A percentile compares a stretch with the other conserved stretches of the same genome.
phyloP scores from a whole-genome alignment of 2,113 vertebrate genomes.

The Ibidorhyncha struthersii region DNA sequence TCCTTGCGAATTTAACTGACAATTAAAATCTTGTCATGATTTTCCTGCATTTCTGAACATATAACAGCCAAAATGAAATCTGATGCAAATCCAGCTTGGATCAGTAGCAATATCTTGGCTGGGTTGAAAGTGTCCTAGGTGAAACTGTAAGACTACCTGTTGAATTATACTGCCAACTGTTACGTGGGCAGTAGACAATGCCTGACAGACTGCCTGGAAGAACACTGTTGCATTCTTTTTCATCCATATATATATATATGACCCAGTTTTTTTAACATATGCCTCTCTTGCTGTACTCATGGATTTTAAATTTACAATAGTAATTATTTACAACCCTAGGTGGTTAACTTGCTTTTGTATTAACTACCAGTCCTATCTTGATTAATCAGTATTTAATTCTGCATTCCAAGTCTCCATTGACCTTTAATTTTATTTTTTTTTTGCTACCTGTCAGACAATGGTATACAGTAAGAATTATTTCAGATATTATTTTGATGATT shows the following conservation, averaged over 20 bases:
- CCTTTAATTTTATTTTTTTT: not conserved
- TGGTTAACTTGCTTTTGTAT: not conserved
- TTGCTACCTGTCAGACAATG: not conserved
- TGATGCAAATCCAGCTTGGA: not conserved
- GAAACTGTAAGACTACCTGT: not conserved
- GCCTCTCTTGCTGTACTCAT: not conserved
- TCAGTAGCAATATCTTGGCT: not conserved
- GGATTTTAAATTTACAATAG: not conserved
- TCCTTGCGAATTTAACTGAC: not conserved
- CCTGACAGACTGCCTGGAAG: not conserved
- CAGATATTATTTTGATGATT: not conserved
- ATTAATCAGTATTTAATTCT: constrained; percentile 24
- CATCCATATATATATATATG: not conserved
- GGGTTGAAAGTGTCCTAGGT: not conserved
- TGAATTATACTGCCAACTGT: not conserved
- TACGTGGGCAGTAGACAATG: not conserved
- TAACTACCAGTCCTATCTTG: not conserved
- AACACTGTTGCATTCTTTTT: not conserved
- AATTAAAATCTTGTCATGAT: not conserved
- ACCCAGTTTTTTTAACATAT: not conserved
- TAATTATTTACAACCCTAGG: constrained; percentile 20
- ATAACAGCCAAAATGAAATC: not conserved
- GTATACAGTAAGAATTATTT: not conserved
- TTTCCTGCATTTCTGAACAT: not conserved
- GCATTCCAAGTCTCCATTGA: constrained; percentile 34